Evolutionary conservation across 2,113 vertebrate species (phyloP), one percentile per base, ranked within the genome.

Genomic region (Cygnus atratus): DNA sequence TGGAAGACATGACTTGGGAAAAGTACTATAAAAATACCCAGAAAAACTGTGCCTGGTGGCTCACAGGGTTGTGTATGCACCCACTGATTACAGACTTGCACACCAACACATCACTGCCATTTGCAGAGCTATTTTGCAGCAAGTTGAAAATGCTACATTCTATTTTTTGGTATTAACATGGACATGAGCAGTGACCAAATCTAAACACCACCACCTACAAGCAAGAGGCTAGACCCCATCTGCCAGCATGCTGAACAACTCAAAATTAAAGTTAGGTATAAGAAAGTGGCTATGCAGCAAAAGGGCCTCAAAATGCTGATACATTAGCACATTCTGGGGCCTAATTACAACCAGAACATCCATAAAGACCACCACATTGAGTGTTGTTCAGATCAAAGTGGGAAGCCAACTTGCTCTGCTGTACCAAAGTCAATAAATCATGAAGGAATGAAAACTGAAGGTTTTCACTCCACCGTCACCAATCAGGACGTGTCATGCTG

Each of bases 1-100:
- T 89, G 93, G 96, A 92, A 96, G 93, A 95, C 90, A 43, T 4
- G 21, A 70, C 44, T 48, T 59, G 33, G n/a, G 46, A 70, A 41
- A 84, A 92, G 28, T 26, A 31, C 52, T 59, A 71, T 1, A 19
- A 71, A 88, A 84, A 57, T 6, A 81, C 52, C 43, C 41, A n/a
- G 71, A 71, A 78, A 67, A 93, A 43, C 29, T 1, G 35, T 54
- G 85, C 85, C 68, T 31, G n/a, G 68, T 52, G 75, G 79, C 68
- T 85, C 90, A 92, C 55, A 81, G 66, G 57, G 67, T 35, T 74
- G 48, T 13, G 0, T 28, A 59, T 20, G 68, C 14, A 16, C 25
- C 57, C 5, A 31, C 1, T 71, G 91, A 59, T 58, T 31, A 87
- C 86, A 95, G 78, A 80, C 68, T 66, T 43, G 50, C 72, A 48